Percentiles rank a stretch among this genome's conserved stretches.
phyloP scores from a whole-genome alignment of 30 jellyfish, hydroid and myxozoan species.

The Turritopsis dohrnii region DNA sequence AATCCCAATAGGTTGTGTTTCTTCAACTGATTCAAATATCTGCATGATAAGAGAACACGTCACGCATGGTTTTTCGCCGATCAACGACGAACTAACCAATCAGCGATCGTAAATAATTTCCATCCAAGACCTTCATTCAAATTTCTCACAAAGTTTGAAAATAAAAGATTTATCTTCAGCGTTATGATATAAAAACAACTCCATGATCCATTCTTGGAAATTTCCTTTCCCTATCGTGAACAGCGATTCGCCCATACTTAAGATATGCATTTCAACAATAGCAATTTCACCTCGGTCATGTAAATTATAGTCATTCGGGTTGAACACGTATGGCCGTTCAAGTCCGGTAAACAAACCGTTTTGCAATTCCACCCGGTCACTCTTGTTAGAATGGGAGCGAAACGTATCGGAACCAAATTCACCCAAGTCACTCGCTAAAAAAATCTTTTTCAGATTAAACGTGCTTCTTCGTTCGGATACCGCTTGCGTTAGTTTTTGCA shows the following conservation, averaged over 20 bases:
- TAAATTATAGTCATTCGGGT: constrained; percentile 48
- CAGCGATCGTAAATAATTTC: too few relatives aligned
- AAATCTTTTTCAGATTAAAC: constrained; percentile 40
- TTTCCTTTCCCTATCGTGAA: constrained; percentile 90
- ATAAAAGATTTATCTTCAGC: constrained; percentile 74
- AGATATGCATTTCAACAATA: constrained; percentile 86
- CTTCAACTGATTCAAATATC: too few relatives aligned
- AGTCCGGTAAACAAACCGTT: background rate
- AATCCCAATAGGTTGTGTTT: too few relatives aligned
- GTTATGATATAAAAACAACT: constrained; percentile 50
- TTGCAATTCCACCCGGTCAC: constrained; percentile 25
- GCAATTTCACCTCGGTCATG: constrained; percentile 90
- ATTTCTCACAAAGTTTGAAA: constrained; percentile 41
- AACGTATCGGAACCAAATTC: constrained; percentile 83
- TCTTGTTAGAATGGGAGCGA: constrained; percentile 40
- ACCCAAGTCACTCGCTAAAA: constrained; percentile 75
- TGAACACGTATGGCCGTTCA: constrained; percentile 33
- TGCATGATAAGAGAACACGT: too few relatives aligned
- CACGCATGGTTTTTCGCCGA: too few relatives aligned
- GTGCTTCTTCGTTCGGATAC: constrained; percentile 24
- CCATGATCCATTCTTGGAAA: constrained; percentile 88
- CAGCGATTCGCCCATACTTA: constrained; percentile 89
- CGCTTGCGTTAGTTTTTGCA: constrained; percentile 31
- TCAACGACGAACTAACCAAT: too few relatives aligned
- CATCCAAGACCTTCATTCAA: too few relatives aligned